These are phyloP conservation scores for Tenthredo livida DNA, from an alignment of 2,888 invertebrate genomes.

Conservation along the genomic window DNA sequence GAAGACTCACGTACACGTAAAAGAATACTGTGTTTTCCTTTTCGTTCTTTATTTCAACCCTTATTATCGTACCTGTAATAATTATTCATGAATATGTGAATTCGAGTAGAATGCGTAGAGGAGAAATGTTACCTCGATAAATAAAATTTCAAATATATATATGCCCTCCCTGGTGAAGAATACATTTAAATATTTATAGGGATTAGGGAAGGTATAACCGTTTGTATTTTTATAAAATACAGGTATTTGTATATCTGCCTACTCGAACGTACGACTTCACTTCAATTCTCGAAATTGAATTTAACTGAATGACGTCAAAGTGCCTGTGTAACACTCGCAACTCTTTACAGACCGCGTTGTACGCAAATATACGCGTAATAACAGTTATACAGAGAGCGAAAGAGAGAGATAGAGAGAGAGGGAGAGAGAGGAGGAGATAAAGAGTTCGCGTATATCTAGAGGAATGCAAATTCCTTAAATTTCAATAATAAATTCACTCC, in stretches of 20 bases:
- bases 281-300: slow-evolving; percentile 23
- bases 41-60: not conserved
- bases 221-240: slow-evolving; percentile 2
- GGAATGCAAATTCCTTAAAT: slow-evolving; percentile 27
- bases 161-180: not conserved
- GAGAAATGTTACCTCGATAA: not conserved
- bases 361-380: not conserved
- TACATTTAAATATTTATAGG: slow-evolving; percentile 16
- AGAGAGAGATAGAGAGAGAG: not conserved
- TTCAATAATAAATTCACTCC: slow-evolving; percentile 37
- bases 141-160: not conserved
- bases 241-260: not conserved
- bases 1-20: not conserved
- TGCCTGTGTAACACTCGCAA: not conserved
- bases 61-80: not conserved
- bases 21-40: not conserved
- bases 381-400: not conserved
- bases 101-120: not conserved
- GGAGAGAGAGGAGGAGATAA: not conserved
- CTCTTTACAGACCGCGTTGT: not conserved
- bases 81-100: slow-evolving; percentile 26
- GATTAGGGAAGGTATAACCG: slow-evolving; percentile 17
- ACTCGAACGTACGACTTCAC: not conserved
- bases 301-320: slow-evolving; percentile 5
- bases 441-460: not conserved